phyloP scores from a whole-genome alignment of 2,888 invertebrate genomes.

The Aporophyla nigra region DNA sequence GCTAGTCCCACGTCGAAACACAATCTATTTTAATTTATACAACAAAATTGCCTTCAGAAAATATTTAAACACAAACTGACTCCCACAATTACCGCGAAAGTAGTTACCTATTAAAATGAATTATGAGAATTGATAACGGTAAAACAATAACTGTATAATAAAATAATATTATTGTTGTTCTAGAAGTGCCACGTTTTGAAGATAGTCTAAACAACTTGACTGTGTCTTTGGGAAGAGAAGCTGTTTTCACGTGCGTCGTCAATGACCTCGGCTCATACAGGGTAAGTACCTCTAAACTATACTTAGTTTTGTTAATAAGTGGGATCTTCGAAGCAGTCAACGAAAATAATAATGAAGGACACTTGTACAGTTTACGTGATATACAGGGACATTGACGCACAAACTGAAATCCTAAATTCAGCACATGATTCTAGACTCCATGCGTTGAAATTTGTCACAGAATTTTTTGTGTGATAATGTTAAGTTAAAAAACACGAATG shows the following conservation, averaged over 20 bases:
- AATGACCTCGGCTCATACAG: conserved; percentile 94
- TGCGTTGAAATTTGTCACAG: too few species aligned
- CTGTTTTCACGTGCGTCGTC: conserved; percentile 96
- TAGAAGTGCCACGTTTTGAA: conserved; percentile 94
- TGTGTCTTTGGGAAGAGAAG: conserved; percentile 95
- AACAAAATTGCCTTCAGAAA: conserved; percentile 31
- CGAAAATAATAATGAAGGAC: neutral
- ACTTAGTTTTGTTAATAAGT: neutral
- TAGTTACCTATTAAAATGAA: conserved; percentile 15
- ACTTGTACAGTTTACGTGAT: neutral
- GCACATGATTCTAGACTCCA: too few species aligned
- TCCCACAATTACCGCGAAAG: conserved; percentile 27
- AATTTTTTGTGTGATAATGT: too few species aligned
- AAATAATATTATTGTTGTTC: conserved; percentile 80
- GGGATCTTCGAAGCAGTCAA: neutral
- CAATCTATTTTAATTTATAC: conserved; percentile 26
- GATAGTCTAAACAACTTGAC: conserved; percentile 95
- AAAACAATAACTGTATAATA: conserved; percentile 35
- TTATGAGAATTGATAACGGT: conserved; percentile 30
- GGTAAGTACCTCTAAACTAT: conserved; percentile 90
- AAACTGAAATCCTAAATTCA: neutral
- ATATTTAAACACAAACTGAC: conserved; percentile 42
- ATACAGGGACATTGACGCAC: neutral
- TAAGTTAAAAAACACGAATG: too few species aligned
- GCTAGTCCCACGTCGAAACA: conserved; percentile 2